Base-by-base conservation (phyloP, 2,888 invertebrate species). In the Orthosia incerta region DNA sequence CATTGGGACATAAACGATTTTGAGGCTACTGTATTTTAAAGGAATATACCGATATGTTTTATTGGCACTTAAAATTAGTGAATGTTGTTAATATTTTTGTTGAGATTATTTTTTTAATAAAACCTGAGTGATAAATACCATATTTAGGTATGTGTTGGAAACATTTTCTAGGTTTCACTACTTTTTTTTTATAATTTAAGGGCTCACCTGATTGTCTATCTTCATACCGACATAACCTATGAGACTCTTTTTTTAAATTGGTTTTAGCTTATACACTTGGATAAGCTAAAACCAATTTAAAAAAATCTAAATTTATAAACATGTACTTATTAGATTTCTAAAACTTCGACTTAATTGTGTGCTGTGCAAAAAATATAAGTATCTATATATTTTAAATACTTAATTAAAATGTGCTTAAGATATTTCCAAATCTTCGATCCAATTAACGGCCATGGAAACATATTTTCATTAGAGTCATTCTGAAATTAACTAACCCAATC, bases 401-500 rank as follows among this genome's bases (percentile, higher is more conserved):
- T 39, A 9, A 39, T 1, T 9, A 7, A 39, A 39, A 39, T 39
- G 39, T 7, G 9, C 7, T 1, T 0, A 39, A 9, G 9, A 18
- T 3, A 45, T 20, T 45, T 23, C 15, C 39, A 26, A 48, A 73
- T 1, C 16, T 55, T 56, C 20, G 2, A 62, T 74, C 2, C 20
- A 50, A 60, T 53, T 20, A 68, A 46, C n/a, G 15, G 18, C 31
- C 69, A 46, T 3, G 1, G 7, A 48, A 20, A 63, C 20, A 53
- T 50, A 72, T 63, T 5, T 45, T 53, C 13, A 70, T 70, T 68
- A 57, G 63, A 18, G 4, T 31, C 26, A 51, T 20, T 72, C 39
- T 53, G 23, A 59, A 65, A 53, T 56, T 59, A 72, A 82, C 46
- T 66, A 51, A 53, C 64, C 63, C 23, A 15, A 83, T 83, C 83